These are phyloP conservation scores for Amyelois transitella DNA, from an alignment of 1,140 invertebrate genomes.

Conservation along the genomic window DNA sequence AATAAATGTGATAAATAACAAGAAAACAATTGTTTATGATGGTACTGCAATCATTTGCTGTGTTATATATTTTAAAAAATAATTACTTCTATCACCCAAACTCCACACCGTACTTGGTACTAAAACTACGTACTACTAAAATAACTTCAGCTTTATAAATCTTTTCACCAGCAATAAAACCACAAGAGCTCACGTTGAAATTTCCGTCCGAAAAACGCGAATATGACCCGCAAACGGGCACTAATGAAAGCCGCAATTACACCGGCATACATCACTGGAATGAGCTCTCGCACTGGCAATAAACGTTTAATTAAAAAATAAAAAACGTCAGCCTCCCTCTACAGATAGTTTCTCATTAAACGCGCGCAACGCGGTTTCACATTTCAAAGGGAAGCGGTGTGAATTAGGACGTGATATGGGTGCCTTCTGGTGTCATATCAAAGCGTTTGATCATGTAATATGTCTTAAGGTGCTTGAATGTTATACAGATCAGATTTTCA, in stretches of 20 bases:
- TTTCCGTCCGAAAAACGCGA: slow-evolving; percentile 29
- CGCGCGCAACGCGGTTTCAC: slow-evolving; percentile 10
- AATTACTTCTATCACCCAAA: no score
- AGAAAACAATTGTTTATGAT: no score
- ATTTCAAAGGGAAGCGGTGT: slow-evolving; percentile 32
- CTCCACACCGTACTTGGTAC: no score
- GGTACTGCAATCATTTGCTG: no score
- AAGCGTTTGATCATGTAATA: slow-evolving; percentile 30
- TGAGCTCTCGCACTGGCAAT: slow-evolving; percentile 14
- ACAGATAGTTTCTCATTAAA: slow-evolving; percentile 35
- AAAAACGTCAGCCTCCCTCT: slow-evolving; percentile 18
- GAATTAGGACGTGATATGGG: slow-evolving; percentile 21
- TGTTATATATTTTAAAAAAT: no score
- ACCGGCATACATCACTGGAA: slow-evolving; percentile 26
- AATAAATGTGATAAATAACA: no score
- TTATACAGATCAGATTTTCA: slow-evolving; percentile 22
- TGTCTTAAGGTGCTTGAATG: slow-evolving; percentile 17
- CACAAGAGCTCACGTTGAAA: slow-evolving; percentile 2
- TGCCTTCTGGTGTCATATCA: slow-evolving; percentile 22
- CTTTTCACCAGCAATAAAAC: not conserved
- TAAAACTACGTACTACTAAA: no score
- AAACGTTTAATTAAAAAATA: slow-evolving; percentile 39
- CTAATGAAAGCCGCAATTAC: slow-evolving; percentile 47
- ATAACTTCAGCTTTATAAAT: not conserved
- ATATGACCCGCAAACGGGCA: slow-evolving; percentile 34